phyloP scores from a whole-genome alignment of 37 sponge, comb jelly and placozoan species.

The Lycopodina hypogea region DNA sequence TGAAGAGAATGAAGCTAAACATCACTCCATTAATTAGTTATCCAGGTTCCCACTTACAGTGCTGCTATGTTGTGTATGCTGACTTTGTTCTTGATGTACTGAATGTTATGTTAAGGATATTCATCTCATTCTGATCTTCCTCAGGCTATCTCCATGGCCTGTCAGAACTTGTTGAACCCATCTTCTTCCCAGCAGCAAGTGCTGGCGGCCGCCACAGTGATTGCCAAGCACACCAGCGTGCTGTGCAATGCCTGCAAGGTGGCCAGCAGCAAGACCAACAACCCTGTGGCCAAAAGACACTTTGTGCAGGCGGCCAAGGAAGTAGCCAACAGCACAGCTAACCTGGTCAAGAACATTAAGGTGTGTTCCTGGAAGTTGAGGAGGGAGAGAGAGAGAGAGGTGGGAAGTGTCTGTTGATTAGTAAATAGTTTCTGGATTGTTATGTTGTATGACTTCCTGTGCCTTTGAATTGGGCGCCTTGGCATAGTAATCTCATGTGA shows the following conservation, averaged over 20 bases:
- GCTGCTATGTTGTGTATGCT: no score
- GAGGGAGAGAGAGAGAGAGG: no score
- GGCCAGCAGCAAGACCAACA: constrained; percentile 86
- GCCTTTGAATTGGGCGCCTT: no score
- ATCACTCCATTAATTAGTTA: no score
- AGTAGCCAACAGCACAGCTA: constrained; percentile 86
- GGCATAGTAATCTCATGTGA: no score
- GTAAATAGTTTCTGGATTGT: constrained; percentile 24
- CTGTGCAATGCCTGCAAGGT: constrained; percentile 95
- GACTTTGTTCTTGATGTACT: no score
- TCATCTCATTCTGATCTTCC: background rate
- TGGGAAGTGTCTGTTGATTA: constrained; percentile 50
- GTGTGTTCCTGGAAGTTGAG: no score
- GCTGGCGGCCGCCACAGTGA: constrained; percentile 92
- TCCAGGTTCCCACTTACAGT: no score
- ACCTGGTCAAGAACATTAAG: constrained; percentile 48
- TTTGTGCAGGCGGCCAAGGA: constrained; percentile 98
- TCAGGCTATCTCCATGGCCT: constrained; percentile 77
- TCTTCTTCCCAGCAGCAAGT: constrained; percentile 81
- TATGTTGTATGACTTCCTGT: no score
- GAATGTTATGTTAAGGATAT: no score
- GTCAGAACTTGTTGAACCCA: constrained; percentile 75
- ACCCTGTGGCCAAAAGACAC: constrained; percentile 97
- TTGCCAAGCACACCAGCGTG: constrained; percentile 95
- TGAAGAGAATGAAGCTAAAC: no score